Evolutionary conservation across 1,140 invertebrate species (phyloP), one percentile per base, ranked within the genome.

Genomic region (Pteromalus puparum): DNA sequence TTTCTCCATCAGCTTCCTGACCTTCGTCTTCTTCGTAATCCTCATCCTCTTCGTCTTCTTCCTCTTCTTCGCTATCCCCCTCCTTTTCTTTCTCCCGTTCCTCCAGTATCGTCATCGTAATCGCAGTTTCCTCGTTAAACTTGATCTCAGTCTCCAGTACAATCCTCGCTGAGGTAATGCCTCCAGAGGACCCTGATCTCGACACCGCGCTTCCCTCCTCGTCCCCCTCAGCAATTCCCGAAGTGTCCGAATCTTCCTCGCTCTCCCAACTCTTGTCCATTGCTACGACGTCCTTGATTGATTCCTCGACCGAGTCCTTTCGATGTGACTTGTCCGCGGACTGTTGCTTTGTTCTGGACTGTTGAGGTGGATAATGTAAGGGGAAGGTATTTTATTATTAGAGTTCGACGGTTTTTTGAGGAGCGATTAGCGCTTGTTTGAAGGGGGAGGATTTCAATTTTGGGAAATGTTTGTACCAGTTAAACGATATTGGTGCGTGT

Each of bases 131-230:
- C 15, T 96, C 94, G 87, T 96, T 94, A 78, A 97, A 95, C 88
- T 96, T 96, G 24, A 97, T 96, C 93, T 97, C 96, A 0, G 96
- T 97, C 92, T 97, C 96, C 81, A 97, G 93, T 65, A 97, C 95
- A 0, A 97, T 94, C 91, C 95, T 95, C 7, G 89, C 89, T 2
- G 88, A 87, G 88, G 89, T 65, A 89, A 90, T 0, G 65, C 34
- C 10, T 73, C 12, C 21, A 0, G 53, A 12, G 1, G 68, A 73
- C 1, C 46, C 70, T 65, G 53, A 74, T 34, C 80, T 78, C 28
- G 87, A 42, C 68, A 85, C 34, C 0, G 75, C 84, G 24, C 53
- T 34, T 0, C 77, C 73, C 13, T 87, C 87, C 21, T 88, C 87
- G 38, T 89, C 87, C 9, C 90, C 89, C 67, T 89, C 88, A 9